These are phyloP conservation scores for Abramis brama DNA, from an alignment of 2,113 vertebrate genomes.

Conservation along the genomic window DNA sequence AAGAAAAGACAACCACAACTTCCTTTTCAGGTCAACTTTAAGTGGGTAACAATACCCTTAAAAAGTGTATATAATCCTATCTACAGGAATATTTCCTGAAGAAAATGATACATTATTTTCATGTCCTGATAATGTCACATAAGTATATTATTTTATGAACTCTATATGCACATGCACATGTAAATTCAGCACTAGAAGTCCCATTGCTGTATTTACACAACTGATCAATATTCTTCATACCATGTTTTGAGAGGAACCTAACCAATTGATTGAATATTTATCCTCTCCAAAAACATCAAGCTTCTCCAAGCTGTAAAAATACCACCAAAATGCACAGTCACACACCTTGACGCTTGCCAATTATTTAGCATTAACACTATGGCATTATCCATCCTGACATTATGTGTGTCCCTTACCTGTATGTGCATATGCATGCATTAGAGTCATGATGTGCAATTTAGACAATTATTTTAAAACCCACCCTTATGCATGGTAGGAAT, in stretches of 20 bases:
- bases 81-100: too few relatives aligned
- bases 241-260: background rate
- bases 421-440: conserved; percentile 35
- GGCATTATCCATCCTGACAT: conserved; percentile 33
- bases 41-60: too few relatives aligned
- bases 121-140: too few relatives aligned
- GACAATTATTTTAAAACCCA: conserved; percentile 47
- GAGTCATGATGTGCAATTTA: conserved; percentile 55
- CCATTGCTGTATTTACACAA: too few relatives aligned
- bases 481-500: conserved; percentile 63
- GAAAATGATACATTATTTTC: too few relatives aligned
- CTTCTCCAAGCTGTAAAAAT: conserved; percentile 1
- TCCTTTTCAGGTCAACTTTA: too few relatives aligned
- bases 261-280: conserved; percentile 14
- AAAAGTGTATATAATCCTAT: too few relatives aligned
- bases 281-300: background rate
- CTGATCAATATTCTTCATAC: background rate
- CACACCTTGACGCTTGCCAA: conserved; percentile 21
- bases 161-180: too few relatives aligned
- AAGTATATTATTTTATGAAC: too few relatives aligned
- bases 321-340: conserved; percentile 31
- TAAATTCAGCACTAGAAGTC: too few relatives aligned
- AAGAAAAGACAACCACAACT: too few relatives aligned
- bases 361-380: conserved; percentile 39
- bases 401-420: conserved; percentile 35